Base-by-base conservation (phyloP, 2,113 vertebrate genomes). In the Mesembrinibis cayennensis region DNA sequence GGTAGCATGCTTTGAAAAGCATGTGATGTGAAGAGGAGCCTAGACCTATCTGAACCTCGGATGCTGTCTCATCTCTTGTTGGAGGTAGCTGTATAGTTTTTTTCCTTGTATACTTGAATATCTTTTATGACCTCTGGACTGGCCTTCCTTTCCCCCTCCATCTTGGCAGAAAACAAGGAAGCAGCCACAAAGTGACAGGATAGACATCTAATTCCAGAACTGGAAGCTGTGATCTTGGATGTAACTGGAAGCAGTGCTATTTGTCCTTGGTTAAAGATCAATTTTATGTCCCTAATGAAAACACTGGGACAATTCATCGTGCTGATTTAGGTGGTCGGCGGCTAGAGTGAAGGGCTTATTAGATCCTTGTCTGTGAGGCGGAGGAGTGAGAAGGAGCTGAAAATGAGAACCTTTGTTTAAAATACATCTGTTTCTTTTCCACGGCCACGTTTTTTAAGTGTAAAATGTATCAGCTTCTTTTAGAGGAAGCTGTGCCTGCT, bases 401-500 rank as follows among this genome's bases (percentile, higher is more conserved):
- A 87, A 81, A 77, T n/a, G 11, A 89, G 69, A 40, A 67, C 50
- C 52, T 91, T 79, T 53, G 66, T 93, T 82, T 80, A 85, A 96
- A 89, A 83, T 79, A 17, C 45, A 50, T 92, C 70, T 96, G 62
- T 89, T 94, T 93, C 82, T 92, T 93, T 94, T 94, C 86, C 44
- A 67, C 0, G 1, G 63, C 63, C 65, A 69, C 3, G 0, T 86
- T 92, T 95, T 94, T 78, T 30, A 90, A 74, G 80, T 70, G 71
- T 62, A 92, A 95, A 91, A 91, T 69, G 18, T 52, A 92, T 70
- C 66, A 44, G 77, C 77, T 90, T 95, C 79, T 95, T 90, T 69
- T 55, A 77, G 45, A 94, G 85, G 69, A 94, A 92, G 50, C 86
- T 80, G 83, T 82, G 94, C 69, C 73, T 94, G 92, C 91, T 91